Evolutionary conservation across 2,113 vertebrate species (phyloP), one percentile per base, ranked within the genome.

Genomic region (Paralichthys olivaceus): DNA sequence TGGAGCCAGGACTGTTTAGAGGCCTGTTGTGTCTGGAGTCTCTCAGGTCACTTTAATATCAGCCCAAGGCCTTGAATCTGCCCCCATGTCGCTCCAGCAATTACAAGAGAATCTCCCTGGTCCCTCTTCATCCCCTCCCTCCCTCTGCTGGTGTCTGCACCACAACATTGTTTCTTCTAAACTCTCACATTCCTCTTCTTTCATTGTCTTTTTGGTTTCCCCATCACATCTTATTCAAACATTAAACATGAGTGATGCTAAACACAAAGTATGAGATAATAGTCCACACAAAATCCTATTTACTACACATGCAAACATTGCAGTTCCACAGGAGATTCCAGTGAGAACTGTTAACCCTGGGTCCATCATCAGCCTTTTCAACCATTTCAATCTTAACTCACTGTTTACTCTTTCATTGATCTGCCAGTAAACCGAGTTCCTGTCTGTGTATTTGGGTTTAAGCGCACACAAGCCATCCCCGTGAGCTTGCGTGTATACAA

Each of bases 11-110:
- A 69, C 75, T 75, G 84, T 91, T 91, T 92, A 92, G 84, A 85
- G 69, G 49, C 83, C 87, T 83, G 86, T 85, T 87, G 85, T 88
- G 91, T 92, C 89, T 93, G 84, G 80, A 87, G 71, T 69, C 75
- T 87, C 83, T 80, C 68, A 15, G 89, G 88, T 88, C 91, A 90
- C 88, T 90, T 93, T 92, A 90, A 91, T 91, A 93, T 88, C 88
- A 90, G 81, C 85, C 84, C 79, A 64, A 65, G 83, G 87, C 84
- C 76, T 83, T 60, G 22, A 67, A 59, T 84, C 20, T 40, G 80
- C 86, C 89, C 88, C 79, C 87, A 79, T 87, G 84, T 80, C 19
- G 80, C 76, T 91, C 23, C 64, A 47, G 72, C 84, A 77, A 90
- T 89, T 89, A 81, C 87, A 75, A 55, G 59, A 90, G 86, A 73